Percentiles rank a stretch among this genome's conserved stretches.
Evolutionary conservation across 2,797 vertebrate species (phyloP).

Genomic region (Pseudomugil tenellus): DNA sequence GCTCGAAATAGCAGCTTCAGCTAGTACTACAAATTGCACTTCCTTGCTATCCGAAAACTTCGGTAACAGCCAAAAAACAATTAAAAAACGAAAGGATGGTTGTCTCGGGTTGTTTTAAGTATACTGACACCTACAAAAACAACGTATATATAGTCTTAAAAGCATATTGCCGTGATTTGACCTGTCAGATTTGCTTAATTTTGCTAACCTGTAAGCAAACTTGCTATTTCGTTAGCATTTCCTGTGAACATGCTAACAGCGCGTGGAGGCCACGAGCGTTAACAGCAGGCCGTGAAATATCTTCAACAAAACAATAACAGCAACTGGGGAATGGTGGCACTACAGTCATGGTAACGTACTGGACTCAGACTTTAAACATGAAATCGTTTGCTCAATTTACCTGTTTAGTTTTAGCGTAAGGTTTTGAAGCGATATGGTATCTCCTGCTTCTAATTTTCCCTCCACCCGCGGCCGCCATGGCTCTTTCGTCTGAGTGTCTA

Average conservation of each 20-base stretch:
- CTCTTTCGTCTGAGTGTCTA: conserved; percentile 78
- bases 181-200: conserved; percentile 57
- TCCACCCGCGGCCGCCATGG: conserved; percentile 89
- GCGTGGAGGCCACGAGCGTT: conserved; percentile 83
- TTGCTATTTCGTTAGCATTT: conserved; percentile 60
- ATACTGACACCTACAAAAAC: neutral
- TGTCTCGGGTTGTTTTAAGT: neutral
- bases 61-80: conserved; percentile 17
- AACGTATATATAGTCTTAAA: neutral
- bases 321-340: conserved; percentile 25
- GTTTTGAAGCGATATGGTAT: conserved; percentile 86
- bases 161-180: conserved; percentile 23
- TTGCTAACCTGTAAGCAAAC: conserved; percentile 40
- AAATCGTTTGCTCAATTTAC: conserved; percentile 63
- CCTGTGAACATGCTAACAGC: conserved; percentile 65
- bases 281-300: conserved; percentile 81
- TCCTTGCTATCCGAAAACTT: conserved; percentile 53
- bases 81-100: accelerated
- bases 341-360: neutral
- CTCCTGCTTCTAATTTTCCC: conserved; percentile 89
- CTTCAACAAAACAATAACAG: conserved; percentile 81
- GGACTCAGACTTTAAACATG: neutral
- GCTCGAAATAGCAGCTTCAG: conserved; percentile 40
- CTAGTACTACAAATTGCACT: conserved; percentile 58
- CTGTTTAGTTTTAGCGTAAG: conserved; percentile 87